Conservation (phyloP, 2,797 vertebrate species). For the Luscinia luscinia region DNA sequence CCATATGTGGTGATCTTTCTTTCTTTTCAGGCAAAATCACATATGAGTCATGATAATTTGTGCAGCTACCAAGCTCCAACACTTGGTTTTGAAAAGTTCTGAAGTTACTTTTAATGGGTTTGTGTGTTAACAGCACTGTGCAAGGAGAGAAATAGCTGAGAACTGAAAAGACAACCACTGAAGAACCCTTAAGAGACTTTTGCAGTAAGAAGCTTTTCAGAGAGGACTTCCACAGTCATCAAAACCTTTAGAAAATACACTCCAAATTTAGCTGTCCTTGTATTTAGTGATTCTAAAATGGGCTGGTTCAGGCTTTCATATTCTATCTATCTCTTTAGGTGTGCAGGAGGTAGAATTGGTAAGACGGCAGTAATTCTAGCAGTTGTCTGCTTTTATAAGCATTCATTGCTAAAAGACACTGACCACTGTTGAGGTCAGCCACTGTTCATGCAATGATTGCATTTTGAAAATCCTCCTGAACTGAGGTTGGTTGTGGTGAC, state of each 20-base stretch:
- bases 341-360: neutral
- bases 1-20: neutral
- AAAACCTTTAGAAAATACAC: neutral
- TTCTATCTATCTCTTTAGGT: neutral
- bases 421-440: neutral
- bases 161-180: neutral
- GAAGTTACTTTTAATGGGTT: neutral
- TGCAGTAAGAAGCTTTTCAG: neutral
- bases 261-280: neutral
- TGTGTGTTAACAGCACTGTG: neutral
- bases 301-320: neutral
- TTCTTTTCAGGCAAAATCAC: neutral
- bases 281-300: neutral
- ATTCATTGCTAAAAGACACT: neutral
- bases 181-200: neutral
- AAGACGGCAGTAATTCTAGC: neutral
- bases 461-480: slow-evolving; percentile 10
- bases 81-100: neutral
- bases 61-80: neutral
- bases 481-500: neutral
- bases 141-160: neutral
- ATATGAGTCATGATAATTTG: neutral
- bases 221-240: neutral
- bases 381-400: neutral
- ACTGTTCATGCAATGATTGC: neutral